Evolutionary conservation across 35 echinoderm and acorn worm species (phyloP).

Genomic region (Lytechinus pictus): DNA sequence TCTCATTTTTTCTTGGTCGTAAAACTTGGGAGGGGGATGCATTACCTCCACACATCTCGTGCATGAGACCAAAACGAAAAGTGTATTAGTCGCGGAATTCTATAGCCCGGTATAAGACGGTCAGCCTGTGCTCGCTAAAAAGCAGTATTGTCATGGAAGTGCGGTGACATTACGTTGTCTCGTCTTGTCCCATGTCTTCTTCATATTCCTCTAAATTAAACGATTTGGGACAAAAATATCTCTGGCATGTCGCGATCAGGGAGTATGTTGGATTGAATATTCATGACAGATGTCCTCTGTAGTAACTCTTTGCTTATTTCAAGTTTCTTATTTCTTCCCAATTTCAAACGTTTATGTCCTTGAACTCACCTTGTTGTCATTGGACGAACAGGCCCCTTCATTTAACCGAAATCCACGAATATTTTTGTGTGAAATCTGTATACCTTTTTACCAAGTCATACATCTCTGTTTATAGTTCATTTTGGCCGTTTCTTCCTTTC

Average conservation of each 20-base stretch:
- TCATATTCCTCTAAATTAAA: constrained; percentile 15
- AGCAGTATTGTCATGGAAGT: not conserved
- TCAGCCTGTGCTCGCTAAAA: too few relatives aligned
- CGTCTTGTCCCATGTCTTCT: not conserved
- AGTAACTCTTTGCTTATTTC: not conserved
- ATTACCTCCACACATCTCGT: not conserved
- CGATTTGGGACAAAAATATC: not conserved
- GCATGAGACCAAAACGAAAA: not conserved
- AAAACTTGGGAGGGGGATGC: not conserved
- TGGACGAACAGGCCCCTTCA: too few relatives aligned
- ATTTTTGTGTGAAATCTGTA: too few relatives aligned
- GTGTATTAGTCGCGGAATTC: too few relatives aligned
- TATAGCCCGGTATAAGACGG: too few relatives aligned
- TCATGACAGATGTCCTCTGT: not conserved
- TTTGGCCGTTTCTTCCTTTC: not conserved
- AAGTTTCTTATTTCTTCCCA: not conserved
- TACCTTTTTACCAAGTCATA: too few relatives aligned
- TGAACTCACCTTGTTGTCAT: not conserved
- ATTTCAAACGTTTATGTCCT: not conserved
- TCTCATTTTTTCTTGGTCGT: not conserved
- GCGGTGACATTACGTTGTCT: not conserved
- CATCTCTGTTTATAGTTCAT: too few relatives aligned
- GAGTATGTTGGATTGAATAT: not conserved
- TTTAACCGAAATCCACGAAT: too few relatives aligned
- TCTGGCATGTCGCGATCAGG: not conserved